Evolutionary conservation across 1,140 invertebrate species (phyloP), one percentile per base, ranked within the genome.

Genomic region (Tetranychus urticae): DNA sequence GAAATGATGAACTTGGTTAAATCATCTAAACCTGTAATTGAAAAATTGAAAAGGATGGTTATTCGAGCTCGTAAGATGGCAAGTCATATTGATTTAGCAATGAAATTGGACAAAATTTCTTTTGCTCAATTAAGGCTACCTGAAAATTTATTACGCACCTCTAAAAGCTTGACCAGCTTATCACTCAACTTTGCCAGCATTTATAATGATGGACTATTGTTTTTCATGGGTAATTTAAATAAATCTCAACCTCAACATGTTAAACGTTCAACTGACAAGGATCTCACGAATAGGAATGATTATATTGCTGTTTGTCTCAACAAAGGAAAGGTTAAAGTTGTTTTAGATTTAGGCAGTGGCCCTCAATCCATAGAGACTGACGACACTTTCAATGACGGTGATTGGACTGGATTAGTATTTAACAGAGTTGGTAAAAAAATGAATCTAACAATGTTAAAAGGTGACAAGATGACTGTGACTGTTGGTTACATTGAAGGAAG

Each of bases 271-370:
- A 70, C 69, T 58, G 66, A 68, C 56, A 79, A 79, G 69, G 74
- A 63, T 14, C 12, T 39, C 0, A 14, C 5, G 14, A 33, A 6
- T 8, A 52, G 6, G 6, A 14, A 23, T n/a, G 93, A 98, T 69
- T 97, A 86, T 70, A 83, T 97, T 78, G 84, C 88, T 10, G 68
- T 97, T n/a, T 82, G 92, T 69, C 77, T 97, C 34, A 79, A 86
- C 69, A 82, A 85, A 69, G 89, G 90, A 7, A 84, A 84, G 69
- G 85, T 88, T 1, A 82, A 87, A 37, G 76, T 94, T 13, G 82
- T 81, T 31, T 79, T 91, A 64, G 85, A 97, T 69, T 76, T 97
- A 50, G 93, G 93, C n/a, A 84, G 86, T 64, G 88, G 86, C 31
- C 77, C 82, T 0, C 79, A 83, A 42, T 79, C 77, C 62, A 80